Base-by-base conservation (phyloP, 2,888 invertebrate species). In the Pteria penguin region DNA sequence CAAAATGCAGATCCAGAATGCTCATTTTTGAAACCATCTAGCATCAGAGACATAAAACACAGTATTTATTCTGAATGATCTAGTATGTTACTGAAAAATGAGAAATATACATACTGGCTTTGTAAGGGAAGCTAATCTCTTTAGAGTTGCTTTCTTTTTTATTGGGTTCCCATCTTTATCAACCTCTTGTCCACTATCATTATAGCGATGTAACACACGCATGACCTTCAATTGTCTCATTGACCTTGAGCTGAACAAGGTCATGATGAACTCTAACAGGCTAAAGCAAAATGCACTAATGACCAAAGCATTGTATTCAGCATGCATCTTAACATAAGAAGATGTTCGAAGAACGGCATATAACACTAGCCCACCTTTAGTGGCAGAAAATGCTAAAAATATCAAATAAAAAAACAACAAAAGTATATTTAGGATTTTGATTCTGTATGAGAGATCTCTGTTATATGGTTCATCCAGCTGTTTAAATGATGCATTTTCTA, bases 21-120 rank as follows among this genome's bases (percentile, higher is more conserved):
- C n/a, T n/a, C n/a, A n/a, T n/a, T n/a, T n/a, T n/a, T n/a, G n/a
- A n/a, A n/a, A n/a, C n/a, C n/a, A n/a, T n/a, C n/a, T n/a, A n/a
- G n/a, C n/a, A n/a, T n/a, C n/a, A n/a, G n/a, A n/a, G n/a, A n/a
- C n/a, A n/a, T n/a, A n/a, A n/a, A n/a, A n/a, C n/a, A n/a, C n/a
- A n/a, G n/a, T n/a, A n/a, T n/a, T n/a, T n/a, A n/a, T n/a, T n/a
- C n/a, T n/a, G n/a, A n/a, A n/a, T n/a, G n/a, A n/a, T n/a, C n/a
- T n/a, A n/a, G n/a, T n/a, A n/a, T n/a, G n/a, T n/a, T n/a, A n/a
- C n/a, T n/a, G n/a, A n/a, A n/a, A n/a, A n/a, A n/a, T n/a, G n/a
- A n/a, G n/a, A n/a, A n/a, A n/a, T 33, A 54, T 60, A 86, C 88
- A 82, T 81, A 90, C 91, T 18, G 88, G 88, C 80, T 88, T 90